These are phyloP conservation scores for Gymnopithys bicolor DNA, from an alignment of 2,797 vertebrate species.

Conservation along the genomic window DNA sequence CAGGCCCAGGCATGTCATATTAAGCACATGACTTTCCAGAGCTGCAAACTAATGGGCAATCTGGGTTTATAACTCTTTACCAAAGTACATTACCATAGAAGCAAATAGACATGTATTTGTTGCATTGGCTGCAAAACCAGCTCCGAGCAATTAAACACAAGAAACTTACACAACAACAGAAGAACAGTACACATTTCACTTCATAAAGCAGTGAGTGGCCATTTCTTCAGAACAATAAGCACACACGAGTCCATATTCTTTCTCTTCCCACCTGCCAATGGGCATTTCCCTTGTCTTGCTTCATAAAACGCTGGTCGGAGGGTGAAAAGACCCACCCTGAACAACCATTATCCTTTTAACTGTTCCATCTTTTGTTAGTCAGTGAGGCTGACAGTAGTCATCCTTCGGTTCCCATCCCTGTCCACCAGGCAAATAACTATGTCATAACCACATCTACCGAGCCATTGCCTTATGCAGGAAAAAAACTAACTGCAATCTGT, in stretches of 20 bases:
- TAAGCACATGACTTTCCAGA: background rate
- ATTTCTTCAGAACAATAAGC: background rate
- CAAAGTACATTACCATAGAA: background rate
- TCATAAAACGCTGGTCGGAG: background rate
- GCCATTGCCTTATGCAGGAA: background rate
- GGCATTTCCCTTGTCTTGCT: background rate
- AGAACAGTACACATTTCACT: background rate
- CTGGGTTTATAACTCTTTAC: background rate
- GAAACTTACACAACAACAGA: background rate
- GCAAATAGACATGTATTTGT: background rate
- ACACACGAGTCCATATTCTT: accelerated
- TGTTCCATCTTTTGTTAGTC: background rate
- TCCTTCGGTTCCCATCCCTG: background rate
- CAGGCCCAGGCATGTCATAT: background rate
- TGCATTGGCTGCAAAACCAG: background rate
- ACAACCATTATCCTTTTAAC: background rate
- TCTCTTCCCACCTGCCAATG: background rate
- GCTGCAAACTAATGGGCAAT: background rate
- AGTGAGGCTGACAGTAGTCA: background rate
- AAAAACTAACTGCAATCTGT: background rate
- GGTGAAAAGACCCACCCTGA: background rate
- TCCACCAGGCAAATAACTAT: background rate
- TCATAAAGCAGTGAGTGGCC: background rate
- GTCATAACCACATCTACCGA: background rate
- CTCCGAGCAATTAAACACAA: background rate